Evolutionary conservation across 92 coral and sea anemone genomes (phyloP).

Genomic region (Epizoanthus rinbou): DNA sequence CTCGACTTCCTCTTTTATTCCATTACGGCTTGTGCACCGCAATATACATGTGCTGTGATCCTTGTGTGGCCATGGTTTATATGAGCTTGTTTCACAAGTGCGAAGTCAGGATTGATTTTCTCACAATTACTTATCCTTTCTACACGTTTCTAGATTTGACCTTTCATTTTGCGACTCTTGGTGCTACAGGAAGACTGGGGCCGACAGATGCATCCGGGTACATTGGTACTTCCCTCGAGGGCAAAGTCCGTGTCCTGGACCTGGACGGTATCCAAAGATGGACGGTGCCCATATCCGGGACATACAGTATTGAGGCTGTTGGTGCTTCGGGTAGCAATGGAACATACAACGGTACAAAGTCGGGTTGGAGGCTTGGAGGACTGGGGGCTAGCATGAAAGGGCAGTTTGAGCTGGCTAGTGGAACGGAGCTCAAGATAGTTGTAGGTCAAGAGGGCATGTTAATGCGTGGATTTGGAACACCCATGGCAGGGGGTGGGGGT

Average conservation of each 20-base stretch:
- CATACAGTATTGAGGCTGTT: slow-evolving; percentile 80
- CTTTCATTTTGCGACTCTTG: slow-evolving; percentile 76
- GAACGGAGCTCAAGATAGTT: slow-evolving; percentile 65
- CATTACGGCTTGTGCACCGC: too few relatives aligned
- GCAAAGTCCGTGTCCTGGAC: slow-evolving; percentile 57
- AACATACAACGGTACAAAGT: slow-evolving; percentile 7
- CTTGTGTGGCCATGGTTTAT: too few relatives aligned
- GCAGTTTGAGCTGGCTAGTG: slow-evolving; percentile 63
- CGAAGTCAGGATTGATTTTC: too few relatives aligned
- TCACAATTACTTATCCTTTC: too few relatives aligned
- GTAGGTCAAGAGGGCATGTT: slow-evolving; percentile 80
- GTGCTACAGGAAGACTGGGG: slow-evolving; percentile 65
- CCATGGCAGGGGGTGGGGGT: slow-evolving; percentile 94
- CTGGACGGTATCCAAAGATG: slow-evolving; percentile 81
- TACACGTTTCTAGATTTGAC: slow-evolving; percentile 51
- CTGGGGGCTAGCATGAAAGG: slow-evolving; percentile 85
- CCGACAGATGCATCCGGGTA: slow-evolving; percentile 73
- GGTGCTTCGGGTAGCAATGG: slow-evolving; percentile 94
- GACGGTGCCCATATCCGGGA: slow-evolving; percentile 81
- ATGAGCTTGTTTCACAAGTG: too few relatives aligned
- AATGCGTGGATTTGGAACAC: slow-evolving; percentile 24
- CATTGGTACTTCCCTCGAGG: slow-evolving; percentile 76
- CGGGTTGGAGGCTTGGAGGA: slow-evolving; percentile 68
- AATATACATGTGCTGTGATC: too few relatives aligned
- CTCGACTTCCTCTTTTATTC: too few relatives aligned